These are phyloP conservation scores for Syngnathus rostellatus DNA, from an alignment of 2,797 vertebrate species.

Conservation along the genomic window DNA sequence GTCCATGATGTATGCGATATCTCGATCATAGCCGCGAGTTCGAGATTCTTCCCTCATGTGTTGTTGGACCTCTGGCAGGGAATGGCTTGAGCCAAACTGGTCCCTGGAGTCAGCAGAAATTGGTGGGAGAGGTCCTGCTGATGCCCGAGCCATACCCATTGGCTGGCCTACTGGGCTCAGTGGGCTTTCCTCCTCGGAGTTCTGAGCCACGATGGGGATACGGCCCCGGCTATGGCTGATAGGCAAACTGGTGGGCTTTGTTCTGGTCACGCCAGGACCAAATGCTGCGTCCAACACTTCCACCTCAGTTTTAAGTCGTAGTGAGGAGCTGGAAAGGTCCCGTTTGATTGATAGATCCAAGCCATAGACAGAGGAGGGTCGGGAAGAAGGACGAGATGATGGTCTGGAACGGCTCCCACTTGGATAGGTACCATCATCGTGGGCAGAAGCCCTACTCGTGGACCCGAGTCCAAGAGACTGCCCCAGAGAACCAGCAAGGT, in stretches of 20 bases:
- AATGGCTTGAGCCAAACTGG: constrained; percentile 98
- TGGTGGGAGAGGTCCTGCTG: constrained; percentile 94
- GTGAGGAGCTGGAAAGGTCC: constrained; percentile 90
- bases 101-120: constrained; percentile 97
- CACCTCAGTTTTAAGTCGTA: constrained; percentile 87
- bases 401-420: constrained; percentile 88
- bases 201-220: constrained; percentile 96
- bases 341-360: constrained; percentile 95
- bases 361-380: constrained; percentile 95
- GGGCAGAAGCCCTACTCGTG: constrained; percentile 74
- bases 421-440: constrained; percentile 89
- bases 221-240: constrained; percentile 97
- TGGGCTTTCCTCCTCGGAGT: constrained; percentile 98
- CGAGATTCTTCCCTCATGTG: constrained; percentile 98
- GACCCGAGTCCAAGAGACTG: constrained; percentile 76
- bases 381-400: constrained; percentile 91
- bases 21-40: constrained; percentile 92
- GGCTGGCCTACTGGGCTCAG: constrained; percentile 97
- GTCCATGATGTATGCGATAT: constrained; percentile 98
- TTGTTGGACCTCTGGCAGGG: constrained; percentile 96
- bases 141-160: constrained; percentile 98
- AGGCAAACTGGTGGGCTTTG: constrained; percentile 94
- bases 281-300: constrained; percentile 89
- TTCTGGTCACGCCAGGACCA: constrained; percentile 80
- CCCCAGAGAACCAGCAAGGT: constrained; percentile 81